Percentiles rank a stretch among this genome's conserved stretches.
Conservation (phyloP, 2,113 vertebrate genomes). For the Stomatorhinus ivindoensis region DNA sequence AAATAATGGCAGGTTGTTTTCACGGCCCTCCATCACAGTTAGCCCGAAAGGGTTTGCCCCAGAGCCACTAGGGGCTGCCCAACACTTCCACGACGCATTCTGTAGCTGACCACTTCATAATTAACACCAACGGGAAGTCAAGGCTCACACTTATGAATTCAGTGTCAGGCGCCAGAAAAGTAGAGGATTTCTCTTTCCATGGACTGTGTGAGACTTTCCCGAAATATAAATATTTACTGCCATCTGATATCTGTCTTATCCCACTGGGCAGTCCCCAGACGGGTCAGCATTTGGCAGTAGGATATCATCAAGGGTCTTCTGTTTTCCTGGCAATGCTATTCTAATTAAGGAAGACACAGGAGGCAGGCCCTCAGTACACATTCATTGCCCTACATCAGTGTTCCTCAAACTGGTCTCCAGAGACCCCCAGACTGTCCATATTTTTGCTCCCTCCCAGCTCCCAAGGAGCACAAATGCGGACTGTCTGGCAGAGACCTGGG, state of each 20-base stretch:
- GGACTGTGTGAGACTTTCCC: constrained; percentile 31
- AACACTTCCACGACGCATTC: no score
- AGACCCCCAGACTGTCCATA: not conserved
- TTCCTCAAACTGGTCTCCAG: not conserved
- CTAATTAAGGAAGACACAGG: constrained; percentile 44
- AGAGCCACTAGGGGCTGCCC: not conserved
- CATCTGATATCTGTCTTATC: constrained; percentile 47
- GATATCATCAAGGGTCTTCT: constrained; percentile 20
- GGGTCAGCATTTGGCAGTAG: constrained; percentile 15
- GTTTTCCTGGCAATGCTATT: constrained; percentile 24
- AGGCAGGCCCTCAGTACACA: constrained; percentile 34
- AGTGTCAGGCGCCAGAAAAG: constrained; percentile 14
- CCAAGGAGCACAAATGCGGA: not conserved
- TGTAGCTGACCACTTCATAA: not conserved
- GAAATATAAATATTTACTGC: constrained; percentile 49
- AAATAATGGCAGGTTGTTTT: not conserved
- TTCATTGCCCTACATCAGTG: constrained; percentile 38
- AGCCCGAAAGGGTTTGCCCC: not conserved
- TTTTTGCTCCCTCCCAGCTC: not conserved
- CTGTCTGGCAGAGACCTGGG: not conserved
- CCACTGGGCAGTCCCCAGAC: constrained; percentile 31
- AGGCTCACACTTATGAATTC: not conserved
- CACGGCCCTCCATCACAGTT: not conserved
- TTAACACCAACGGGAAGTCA: not conserved
- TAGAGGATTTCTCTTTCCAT: constrained; percentile 28